Evolutionary conservation across 2,888 invertebrate species (phyloP).

Genomic region (Drosophila atripex): DNA sequence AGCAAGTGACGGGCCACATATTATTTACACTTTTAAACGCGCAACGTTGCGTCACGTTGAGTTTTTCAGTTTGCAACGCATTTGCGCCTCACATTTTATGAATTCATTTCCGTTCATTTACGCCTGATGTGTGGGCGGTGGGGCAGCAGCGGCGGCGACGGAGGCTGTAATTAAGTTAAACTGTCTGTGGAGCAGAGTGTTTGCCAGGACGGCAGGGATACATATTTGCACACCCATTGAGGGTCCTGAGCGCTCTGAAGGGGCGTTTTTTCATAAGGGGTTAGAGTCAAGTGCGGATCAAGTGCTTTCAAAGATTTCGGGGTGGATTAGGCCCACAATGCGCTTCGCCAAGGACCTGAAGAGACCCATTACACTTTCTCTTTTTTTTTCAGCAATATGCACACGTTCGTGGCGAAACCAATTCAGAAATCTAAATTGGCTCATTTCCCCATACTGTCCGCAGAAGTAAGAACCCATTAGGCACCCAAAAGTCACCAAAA

Average conservation of each 20-base stretch:
- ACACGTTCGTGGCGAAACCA: slow-evolving; percentile 13
- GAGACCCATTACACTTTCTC: neutral
- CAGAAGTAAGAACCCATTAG: slow-evolving; percentile 21
- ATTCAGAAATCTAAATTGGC: slow-evolving; percentile 25
- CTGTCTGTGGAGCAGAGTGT: slow-evolving; percentile 35
- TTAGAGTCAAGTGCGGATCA: slow-evolving; percentile 24
- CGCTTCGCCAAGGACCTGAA: slow-evolving; percentile 2
- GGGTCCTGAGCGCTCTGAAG: slow-evolving; percentile 12
- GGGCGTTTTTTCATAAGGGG: slow-evolving; percentile 3
- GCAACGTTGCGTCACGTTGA: slow-evolving; percentile 71
- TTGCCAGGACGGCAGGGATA: slow-evolving; percentile 4
- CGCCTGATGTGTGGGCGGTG: slow-evolving; percentile 68
- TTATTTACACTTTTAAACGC: slow-evolving; percentile 79
- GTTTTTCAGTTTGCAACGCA: slow-evolving; percentile 57
- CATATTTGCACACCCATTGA: neutral
- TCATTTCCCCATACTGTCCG: slow-evolving; percentile 3
- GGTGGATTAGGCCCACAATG: slow-evolving; percentile 22
- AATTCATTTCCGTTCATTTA: slow-evolving; percentile 80
- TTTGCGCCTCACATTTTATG: slow-evolving; percentile 73
- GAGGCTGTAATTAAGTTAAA: slow-evolving; percentile 73
- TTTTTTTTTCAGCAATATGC: neutral
- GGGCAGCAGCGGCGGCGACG: slow-evolving; percentile 5
- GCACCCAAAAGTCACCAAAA: slow-evolving; percentile 24
- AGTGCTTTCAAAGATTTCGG: slow-evolving; percentile 28
- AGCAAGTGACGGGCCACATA: slow-evolving; percentile 51